Conservation (phyloP, 2,888 invertebrate species). For the Neoaliturus tenellus region DNA sequence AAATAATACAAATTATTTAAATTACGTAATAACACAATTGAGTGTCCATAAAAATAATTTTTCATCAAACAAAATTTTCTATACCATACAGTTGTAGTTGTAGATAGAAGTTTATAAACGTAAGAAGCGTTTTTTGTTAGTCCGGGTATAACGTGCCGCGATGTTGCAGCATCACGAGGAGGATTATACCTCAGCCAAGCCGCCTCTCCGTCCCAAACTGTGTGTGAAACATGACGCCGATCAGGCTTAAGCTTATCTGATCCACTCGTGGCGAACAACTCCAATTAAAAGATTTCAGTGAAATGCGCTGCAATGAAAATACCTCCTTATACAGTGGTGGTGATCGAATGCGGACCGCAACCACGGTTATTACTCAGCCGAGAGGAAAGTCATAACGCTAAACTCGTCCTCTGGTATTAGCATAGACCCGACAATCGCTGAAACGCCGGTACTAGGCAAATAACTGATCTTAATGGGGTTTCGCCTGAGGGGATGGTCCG, state of each 20-base stretch:
- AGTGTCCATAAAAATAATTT: no score
- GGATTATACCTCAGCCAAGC: not conserved
- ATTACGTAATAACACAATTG: no score
- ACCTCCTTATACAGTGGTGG: not conserved
- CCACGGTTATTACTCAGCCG: not conserved
- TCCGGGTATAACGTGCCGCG: not conserved
- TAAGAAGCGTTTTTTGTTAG: not conserved
- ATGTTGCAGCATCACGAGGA: not conserved
- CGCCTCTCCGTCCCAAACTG: not conserved
- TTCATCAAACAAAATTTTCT: no score
- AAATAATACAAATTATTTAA: no score
- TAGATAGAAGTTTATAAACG: not conserved
- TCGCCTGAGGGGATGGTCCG: conserved; percentile 19
- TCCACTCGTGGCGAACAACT: not conserved
- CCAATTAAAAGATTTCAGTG: conserved; percentile 6
- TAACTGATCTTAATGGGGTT: conserved; percentile 32
- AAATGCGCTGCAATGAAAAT: conserved; percentile 3
- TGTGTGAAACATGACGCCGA: not conserved
- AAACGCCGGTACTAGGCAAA: not conserved
- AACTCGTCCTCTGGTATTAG: conserved; percentile 9
- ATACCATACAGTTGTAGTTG: no score
- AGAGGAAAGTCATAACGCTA: not conserved
- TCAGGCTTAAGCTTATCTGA: conserved; percentile 22
- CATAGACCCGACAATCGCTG: conserved; percentile 9
- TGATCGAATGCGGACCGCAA: not conserved